Evolutionary conservation across 2,797 vertebrate species (phyloP), one percentile per base, ranked within the genome.

Genomic region (Melopsittacus undulatus): DNA sequence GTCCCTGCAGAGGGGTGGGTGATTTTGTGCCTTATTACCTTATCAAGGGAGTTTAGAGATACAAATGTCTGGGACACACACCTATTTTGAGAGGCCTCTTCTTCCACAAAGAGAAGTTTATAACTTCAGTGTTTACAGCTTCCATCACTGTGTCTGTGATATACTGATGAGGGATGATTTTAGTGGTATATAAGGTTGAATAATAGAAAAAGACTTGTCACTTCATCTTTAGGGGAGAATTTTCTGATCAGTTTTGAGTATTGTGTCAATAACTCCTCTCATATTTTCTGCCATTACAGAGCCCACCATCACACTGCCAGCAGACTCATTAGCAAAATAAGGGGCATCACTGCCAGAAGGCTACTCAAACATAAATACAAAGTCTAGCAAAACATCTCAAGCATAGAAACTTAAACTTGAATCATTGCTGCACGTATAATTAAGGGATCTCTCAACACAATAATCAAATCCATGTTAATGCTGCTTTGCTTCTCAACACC

Each of bases 401-500:
- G 66, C 62, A 38, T 70, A 64, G 42, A 74, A 77, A n/a, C n/a
- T 73, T 83, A 80, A 87, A 86, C 70, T 67, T 89, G 87, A 95
- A 85, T 89, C 83, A 78, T 48, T 59, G 66, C 68, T 92, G 62
- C 68, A 91, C 52, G 57, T 93, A 62, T 64, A 91, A 76, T 78
- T 95, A 91, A 91, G 74, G 27, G 68, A 66, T 86, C 95, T 94
- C 93, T 95, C 73, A 59, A 94, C 83, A 90, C 75, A 76, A 94
- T 96, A 96, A 96, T 96, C 96, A 97, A 94, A 95, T 90, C 78
- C 59, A 13, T 22, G 83, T 32, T 49, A 92, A 89, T 90, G 89
- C 84, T 93, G 63, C 81, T 97, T 95, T 91, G 62, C 90, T 93
- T 97, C 89, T 93, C 85, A 95, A 48, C 49, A 9, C 18, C 5